phyloP scores from a whole-genome alignment of 2,888 invertebrate genomes.

The Ophion costatus region DNA sequence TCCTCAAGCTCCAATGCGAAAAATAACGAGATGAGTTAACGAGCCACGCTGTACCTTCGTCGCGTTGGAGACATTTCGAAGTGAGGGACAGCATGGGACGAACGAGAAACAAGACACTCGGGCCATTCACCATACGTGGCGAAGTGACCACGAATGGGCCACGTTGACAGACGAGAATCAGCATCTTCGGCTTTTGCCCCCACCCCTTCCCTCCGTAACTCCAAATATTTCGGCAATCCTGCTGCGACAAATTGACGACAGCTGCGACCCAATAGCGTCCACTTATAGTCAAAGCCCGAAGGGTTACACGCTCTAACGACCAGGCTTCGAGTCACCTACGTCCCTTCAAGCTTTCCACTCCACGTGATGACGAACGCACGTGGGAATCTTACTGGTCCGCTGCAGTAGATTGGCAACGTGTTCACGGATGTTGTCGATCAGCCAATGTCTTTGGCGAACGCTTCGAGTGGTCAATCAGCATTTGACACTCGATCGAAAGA shows the following conservation, averaged over 20 bases:
- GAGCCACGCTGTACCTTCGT: constrained; percentile 12
- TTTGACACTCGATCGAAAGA: neutral
- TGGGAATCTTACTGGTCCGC: neutral
- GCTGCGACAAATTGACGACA: constrained; percentile 73
- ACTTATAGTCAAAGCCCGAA: constrained; percentile 41
- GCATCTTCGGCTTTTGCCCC: constrained; percentile 42
- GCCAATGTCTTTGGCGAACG: neutral
- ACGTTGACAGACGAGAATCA: constrained; percentile 58
- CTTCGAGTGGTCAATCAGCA: neutral
- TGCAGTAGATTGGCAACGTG: neutral
- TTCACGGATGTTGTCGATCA: neutral
- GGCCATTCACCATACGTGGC: constrained; percentile 22
- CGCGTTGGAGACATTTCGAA: neutral
- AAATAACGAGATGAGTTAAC: constrained; percentile 37
- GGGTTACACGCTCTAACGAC: constrained; percentile 51
- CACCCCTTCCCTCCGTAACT: constrained; percentile 24
- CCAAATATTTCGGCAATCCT: constrained; percentile 65
- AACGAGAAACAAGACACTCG: constrained; percentile 31
- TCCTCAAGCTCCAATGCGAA: neutral
- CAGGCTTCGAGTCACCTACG: constrained; percentile 33
- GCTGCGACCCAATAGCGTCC: constrained; percentile 66
- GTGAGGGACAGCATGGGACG: neutral
- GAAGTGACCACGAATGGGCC: constrained; percentile 39
- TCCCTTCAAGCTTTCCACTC: constrained; percentile 25
- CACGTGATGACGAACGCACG: neutral